phyloP scores from a whole-genome alignment of 2,797 vertebrate genomes.

The Potorous gilbertii region DNA sequence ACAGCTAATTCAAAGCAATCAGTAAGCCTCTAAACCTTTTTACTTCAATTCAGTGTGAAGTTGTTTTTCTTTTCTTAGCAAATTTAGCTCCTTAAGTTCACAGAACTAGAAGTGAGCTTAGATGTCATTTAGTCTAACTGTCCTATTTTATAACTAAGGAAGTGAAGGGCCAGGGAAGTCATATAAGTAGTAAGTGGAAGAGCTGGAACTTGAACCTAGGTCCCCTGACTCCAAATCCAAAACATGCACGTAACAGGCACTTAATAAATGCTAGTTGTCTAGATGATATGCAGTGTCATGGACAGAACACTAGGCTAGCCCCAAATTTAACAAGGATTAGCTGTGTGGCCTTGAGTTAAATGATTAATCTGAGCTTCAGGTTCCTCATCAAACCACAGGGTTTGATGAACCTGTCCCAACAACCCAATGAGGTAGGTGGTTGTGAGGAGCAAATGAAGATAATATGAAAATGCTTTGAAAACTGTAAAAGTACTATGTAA shows the following conservation, averaged over 20 bases:
- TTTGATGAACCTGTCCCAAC: background rate
- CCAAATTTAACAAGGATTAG: background rate
- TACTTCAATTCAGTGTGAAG: slow-evolving; percentile 39
- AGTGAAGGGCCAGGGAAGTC: background rate
- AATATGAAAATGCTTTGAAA: background rate
- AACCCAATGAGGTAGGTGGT: background rate
- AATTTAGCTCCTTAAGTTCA: slow-evolving; percentile 1
- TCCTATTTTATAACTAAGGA: background rate
- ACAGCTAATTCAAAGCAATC: slow-evolving; percentile 43
- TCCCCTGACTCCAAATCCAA: background rate
- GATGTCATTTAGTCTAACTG: background rate
- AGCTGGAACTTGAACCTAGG: background rate
- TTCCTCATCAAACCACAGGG: background rate
- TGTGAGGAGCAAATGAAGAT: background rate
- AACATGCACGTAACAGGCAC: background rate
- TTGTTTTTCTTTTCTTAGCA: background rate
- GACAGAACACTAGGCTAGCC: background rate
- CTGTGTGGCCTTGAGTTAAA: background rate
- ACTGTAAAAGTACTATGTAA: background rate
- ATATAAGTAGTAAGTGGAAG: background rate
- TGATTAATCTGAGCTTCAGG: background rate
- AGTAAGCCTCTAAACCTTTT: slow-evolving; percentile 16
- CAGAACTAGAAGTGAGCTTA: slow-evolving; percentile 3
- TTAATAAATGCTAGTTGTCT: background rate
- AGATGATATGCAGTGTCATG: background rate